Evolutionary conservation across 2,113 vertebrate genomes (phyloP).

Genomic region (Hemicordylus capensis): DNA sequence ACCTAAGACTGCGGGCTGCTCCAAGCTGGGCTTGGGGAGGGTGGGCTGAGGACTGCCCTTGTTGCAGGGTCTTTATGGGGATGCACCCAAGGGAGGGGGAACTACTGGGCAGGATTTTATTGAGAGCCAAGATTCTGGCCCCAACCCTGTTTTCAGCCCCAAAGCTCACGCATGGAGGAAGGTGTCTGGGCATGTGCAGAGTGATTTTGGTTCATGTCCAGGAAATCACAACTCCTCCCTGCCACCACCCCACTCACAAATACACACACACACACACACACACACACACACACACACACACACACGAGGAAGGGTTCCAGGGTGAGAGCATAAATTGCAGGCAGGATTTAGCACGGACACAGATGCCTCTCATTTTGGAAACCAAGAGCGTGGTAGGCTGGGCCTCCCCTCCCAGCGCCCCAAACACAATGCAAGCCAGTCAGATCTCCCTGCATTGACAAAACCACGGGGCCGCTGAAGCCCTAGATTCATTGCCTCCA

Average conservation of each 20-base stretch:
- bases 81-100: background rate
- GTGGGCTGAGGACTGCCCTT: background rate
- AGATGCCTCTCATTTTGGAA: too few species aligned
- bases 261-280: too few species aligned
- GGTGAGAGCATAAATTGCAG: background rate
- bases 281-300: too few species aligned
- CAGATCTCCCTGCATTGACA: background rate
- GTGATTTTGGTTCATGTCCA: background rate
- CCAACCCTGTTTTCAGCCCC: too few species aligned
- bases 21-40: background rate
- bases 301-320: too few species aligned
- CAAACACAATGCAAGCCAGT: background rate
- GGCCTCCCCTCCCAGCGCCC: background rate
- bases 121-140: too few species aligned
- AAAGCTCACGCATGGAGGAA: background rate
- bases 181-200: background rate
- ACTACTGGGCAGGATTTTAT: background rate
- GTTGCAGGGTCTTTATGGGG: too few species aligned
- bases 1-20: background rate
- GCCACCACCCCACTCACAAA: too few species aligned
- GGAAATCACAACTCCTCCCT: background rate
- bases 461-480: background rate
- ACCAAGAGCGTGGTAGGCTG: too few species aligned
- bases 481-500: background rate
- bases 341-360: background rate